These are phyloP conservation scores for Hipparchia semele DNA, from an alignment of 2,888 invertebrate species.

Conservation along the genomic window DNA sequence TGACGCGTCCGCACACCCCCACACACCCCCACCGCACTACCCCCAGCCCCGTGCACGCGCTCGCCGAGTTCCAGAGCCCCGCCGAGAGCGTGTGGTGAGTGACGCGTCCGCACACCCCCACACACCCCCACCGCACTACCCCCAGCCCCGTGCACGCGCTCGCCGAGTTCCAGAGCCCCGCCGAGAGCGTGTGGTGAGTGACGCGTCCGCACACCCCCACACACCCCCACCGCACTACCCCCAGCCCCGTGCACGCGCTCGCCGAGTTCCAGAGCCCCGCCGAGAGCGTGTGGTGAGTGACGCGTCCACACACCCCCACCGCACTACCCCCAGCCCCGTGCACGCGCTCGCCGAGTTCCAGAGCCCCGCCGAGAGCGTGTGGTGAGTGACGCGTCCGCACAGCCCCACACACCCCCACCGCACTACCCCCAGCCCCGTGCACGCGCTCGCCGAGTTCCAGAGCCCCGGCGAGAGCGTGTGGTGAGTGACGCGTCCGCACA, in stretches of 20 bases:
- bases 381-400: not conserved
- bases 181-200: conserved; percentile 78
- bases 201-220: not conserved
- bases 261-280: conserved; percentile 98
- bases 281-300: conserved; percentile 71
- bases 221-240: conserved; percentile 52
- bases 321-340: conserved; percentile 91
- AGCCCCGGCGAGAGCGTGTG: conserved; percentile 89
- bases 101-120: not conserved
- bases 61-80: conserved; percentile 98
- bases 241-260: conserved; percentile 97
- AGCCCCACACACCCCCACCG: not conserved
- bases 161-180: conserved; percentile 98
- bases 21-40: not conserved
- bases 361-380: conserved; percentile 89
- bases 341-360: conserved; percentile 99
- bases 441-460: conserved; percentile 98
- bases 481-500: not conserved
- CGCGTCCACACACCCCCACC: not conserved
- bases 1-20: not conserved
- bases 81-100: conserved; percentile 82
- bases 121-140: not conserved
- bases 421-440: conserved; percentile 92
- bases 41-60: conserved; percentile 97
- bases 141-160: conserved; percentile 98